Percentiles rank a stretch among this genome's conserved stretches.
phyloP scores from a whole-genome alignment of 1,140 invertebrate species.

The Drosophila willistoni region DNA sequence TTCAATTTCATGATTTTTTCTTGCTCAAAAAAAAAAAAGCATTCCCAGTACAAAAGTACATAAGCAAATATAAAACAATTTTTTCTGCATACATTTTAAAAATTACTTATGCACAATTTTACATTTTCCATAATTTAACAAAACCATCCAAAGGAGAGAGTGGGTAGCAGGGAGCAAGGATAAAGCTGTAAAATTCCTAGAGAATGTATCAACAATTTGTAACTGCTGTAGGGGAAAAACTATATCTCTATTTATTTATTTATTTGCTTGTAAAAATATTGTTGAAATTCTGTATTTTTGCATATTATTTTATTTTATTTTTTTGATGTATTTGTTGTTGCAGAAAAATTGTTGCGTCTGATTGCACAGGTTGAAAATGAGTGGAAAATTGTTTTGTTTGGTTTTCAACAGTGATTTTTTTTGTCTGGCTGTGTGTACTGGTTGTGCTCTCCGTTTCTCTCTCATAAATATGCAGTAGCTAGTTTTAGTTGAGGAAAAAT shows the following conservation, averaged over 20 bases:
- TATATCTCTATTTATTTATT: constrained; percentile 39
- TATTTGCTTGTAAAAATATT: constrained; percentile 10
- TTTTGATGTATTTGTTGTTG: background rate
- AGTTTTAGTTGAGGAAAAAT: constrained; percentile 21
- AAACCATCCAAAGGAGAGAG: constrained; percentile 12
- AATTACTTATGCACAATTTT: constrained; percentile 60
- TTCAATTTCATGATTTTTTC: background rate
- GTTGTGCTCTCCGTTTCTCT: background rate
- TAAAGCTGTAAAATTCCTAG: constrained; percentile 3
- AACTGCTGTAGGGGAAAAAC: constrained; percentile 6
- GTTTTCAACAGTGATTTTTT: constrained; percentile 5
- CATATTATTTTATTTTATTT: constrained; percentile 32
- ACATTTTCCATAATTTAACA: constrained; percentile 60
- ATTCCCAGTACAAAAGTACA: background rate
- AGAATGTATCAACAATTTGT: constrained; percentile 37
- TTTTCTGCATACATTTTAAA: constrained; percentile 16
- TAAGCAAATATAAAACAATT: constrained; percentile 19
- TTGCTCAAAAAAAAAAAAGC: background rate
- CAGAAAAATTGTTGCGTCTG: constrained; percentile 36
- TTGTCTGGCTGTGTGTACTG: background rate
- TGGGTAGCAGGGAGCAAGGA: background rate
- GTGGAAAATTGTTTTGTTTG: constrained; percentile 29
- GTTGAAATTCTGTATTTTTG: constrained; percentile 17
- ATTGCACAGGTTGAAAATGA: constrained; percentile 35
- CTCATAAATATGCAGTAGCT: constrained; percentile 12